These are phyloP conservation scores for Brienomyrus brachyistius DNA, from an alignment of 2,113 vertebrate genomes.

Conservation along the genomic window DNA sequence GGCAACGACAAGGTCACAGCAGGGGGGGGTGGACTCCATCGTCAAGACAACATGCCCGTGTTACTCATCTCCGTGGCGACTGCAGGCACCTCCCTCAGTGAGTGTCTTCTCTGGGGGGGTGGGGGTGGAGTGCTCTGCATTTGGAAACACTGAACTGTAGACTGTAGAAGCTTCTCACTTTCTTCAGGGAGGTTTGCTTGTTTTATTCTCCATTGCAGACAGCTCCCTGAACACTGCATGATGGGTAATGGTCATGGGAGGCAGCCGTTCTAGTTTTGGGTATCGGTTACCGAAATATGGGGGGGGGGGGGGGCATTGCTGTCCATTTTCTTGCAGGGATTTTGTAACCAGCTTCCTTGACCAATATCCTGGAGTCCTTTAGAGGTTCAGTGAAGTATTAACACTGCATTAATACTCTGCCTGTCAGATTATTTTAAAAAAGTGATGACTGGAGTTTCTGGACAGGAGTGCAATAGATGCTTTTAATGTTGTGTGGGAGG, in stretches of 20 bases:
- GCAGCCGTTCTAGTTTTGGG: background rate
- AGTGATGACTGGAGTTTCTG: background rate
- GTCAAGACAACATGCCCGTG: background rate
- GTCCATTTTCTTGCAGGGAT: background rate
- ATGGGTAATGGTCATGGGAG: background rate
- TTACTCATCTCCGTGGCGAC: background rate
- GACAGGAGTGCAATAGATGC: background rate
- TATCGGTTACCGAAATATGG: background rate
- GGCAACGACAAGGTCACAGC: background rate
- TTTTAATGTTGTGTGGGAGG: background rate
- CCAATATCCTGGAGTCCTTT: background rate
- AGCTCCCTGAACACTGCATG: background rate
- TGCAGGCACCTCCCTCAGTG: background rate
- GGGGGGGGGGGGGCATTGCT: background rate
- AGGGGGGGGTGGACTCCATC: background rate
- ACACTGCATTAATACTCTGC: background rate
- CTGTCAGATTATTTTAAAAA: background rate
- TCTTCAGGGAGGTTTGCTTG: background rate
- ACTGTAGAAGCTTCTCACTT: background rate
- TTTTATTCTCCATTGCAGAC: background rate
- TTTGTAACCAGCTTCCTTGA: background rate
- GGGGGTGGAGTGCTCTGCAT: background rate
- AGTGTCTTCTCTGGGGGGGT: conserved; percentile 21
- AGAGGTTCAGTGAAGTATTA: background rate
- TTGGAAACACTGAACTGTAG: conserved; percentile 7